These are phyloP conservation scores for Cryptophagus acutangulus DNA, from an alignment of 2,888 invertebrate species.

Conservation along the genomic window DNA sequence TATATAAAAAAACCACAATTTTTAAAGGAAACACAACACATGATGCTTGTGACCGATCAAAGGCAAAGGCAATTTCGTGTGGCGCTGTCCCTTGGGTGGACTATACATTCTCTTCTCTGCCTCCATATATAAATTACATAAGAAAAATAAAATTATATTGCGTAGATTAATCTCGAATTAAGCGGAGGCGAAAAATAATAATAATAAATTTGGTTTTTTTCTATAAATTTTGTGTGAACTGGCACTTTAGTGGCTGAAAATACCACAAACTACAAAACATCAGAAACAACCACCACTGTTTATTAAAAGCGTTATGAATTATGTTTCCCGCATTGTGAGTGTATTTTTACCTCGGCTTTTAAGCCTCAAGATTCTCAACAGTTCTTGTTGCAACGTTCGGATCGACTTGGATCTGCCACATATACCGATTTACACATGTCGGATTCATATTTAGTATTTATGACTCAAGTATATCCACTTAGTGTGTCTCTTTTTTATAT, in stretches of 20 bases:
- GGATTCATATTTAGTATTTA: constrained; percentile 38
- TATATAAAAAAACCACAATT: background rate
- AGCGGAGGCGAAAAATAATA: too few species aligned
- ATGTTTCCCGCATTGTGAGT: constrained; percentile 37
- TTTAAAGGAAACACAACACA: background rate
- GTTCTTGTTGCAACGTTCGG: too few species aligned
- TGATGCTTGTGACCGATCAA: constrained; percentile 2
- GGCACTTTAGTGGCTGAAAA: too few species aligned
- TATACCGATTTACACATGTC: constrained; percentile 13
- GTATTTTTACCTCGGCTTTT: constrained; percentile 31
- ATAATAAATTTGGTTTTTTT: too few species aligned
- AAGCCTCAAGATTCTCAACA: constrained; percentile 18
- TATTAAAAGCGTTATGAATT: constrained; percentile 39
- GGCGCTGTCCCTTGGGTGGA: background rate
- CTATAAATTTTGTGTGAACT: too few species aligned
- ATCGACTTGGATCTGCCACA: background rate
- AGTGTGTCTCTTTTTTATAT: constrained; percentile 28
- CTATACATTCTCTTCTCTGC: background rate
- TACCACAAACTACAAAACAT: too few species aligned
- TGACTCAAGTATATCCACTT: constrained; percentile 36
- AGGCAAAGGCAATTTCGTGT: background rate
- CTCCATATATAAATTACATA: too few species aligned
- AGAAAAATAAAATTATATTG: too few species aligned
- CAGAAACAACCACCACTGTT: constrained; percentile 12
- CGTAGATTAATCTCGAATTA: too few species aligned